A percentile compares a stretch with the other conserved stretches of the same genome.
These are phyloP conservation scores for Sclerurus mexicanus DNA, from an alignment of 2,113 vertebrate species.

Conservation along the genomic window DNA sequence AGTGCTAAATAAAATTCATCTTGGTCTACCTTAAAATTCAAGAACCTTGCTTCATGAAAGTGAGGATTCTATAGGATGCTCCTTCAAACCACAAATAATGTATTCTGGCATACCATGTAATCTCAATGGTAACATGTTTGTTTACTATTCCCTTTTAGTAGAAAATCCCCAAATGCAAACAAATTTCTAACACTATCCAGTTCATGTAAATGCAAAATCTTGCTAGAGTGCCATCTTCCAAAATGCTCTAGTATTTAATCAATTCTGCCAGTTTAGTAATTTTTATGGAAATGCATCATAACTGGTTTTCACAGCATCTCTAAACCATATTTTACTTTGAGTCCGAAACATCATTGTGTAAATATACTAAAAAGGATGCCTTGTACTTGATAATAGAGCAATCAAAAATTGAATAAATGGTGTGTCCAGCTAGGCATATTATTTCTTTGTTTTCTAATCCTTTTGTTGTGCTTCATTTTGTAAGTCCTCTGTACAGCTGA, in stretches of 20 bases:
- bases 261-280: neutral
- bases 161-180: conserved; percentile 26
- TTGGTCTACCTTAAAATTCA: conserved; percentile 11
- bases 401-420: conserved; percentile 29
- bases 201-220: conserved; percentile 29
- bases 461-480: conserved; percentile 53
- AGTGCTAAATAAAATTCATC: neutral
- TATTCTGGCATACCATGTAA: neutral
- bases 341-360: conserved; percentile 25
- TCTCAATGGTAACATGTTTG: neutral
- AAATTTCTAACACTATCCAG: conserved; percentile 11
- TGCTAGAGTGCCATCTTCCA: conserved; percentile 21
- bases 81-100: neutral
- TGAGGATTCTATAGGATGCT: neutral
- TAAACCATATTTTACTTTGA: conserved; percentile 20
- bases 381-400: conserved; percentile 30
- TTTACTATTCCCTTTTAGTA: conserved; percentile 33
- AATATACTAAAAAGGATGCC: conserved; percentile 15
- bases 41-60: neutral
- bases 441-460: conserved; percentile 58
- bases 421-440: conserved; percentile 30
- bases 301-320: neutral
- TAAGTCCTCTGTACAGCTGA: neutral
- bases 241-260: conserved; percentile 22
- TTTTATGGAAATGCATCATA: conserved; percentile 17